Conservation (phyloP, 2,888 invertebrate genomes). For the Tiliacea aurago region DNA sequence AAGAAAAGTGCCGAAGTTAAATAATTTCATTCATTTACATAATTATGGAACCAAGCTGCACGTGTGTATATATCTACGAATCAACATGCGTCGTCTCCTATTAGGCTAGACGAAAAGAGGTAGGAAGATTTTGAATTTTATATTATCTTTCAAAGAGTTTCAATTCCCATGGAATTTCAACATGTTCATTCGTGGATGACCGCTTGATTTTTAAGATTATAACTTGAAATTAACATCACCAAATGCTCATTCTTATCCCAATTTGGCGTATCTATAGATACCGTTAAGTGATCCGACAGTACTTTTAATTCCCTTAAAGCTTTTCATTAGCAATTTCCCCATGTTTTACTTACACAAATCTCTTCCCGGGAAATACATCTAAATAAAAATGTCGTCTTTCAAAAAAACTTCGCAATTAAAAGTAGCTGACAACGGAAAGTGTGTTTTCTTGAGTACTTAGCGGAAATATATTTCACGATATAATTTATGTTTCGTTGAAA, state of each 20-base stretch:
- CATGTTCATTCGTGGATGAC: background rate
- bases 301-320: background rate
- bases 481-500: conserved; percentile 4
- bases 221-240: background rate
- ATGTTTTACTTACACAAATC: background rate
- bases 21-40: background rate
- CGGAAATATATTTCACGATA: background rate
- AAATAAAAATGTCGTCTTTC: background rate
- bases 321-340: background rate
- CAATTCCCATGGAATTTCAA: background rate
- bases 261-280: background rate
- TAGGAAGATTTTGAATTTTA: background rate
- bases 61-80: background rate
- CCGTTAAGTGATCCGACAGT: background rate
- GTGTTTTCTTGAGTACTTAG: background rate
- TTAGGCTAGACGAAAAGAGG: background rate
- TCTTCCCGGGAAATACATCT: background rate
- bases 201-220: background rate
- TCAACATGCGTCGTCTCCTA: background rate
- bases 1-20: background rate
- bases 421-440: background rate
- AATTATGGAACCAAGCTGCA: background rate
- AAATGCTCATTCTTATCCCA: too few relatives aligned
- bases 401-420: conserved; percentile 13
- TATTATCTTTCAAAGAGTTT: background rate